phyloP scores from a whole-genome alignment of 37 sponge, comb jelly and placozoan genomes.

The Aphrocallistes beatrix region DNA sequence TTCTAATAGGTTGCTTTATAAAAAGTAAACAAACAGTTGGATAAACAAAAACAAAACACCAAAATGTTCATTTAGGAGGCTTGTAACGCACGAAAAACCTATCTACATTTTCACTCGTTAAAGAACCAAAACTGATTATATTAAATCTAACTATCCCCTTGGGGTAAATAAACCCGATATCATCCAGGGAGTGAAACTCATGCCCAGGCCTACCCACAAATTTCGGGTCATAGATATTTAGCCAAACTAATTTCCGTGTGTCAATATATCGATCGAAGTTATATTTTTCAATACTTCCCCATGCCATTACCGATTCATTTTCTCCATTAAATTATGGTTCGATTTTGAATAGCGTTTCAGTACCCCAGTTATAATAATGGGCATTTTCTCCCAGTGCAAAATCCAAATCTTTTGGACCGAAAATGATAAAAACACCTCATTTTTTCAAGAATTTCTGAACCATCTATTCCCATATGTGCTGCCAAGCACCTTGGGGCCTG shows the following conservation, averaged over 20 bases:
- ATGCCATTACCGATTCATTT: neutral
- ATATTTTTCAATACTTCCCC: neutral
- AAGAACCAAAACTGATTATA: neutral
- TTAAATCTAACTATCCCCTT: neutral
- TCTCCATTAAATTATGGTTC: neutral
- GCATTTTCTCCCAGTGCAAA: neutral
- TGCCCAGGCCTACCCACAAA: neutral
- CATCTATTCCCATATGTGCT: neutral
- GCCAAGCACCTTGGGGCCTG: no score
- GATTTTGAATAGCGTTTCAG: neutral
- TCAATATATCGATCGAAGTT: neutral
- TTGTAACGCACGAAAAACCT: no score
- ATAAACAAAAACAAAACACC: no score
- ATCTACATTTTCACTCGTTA: no score
- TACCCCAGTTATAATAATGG: neutral
- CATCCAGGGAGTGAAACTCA: neutral
- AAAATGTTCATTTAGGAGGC: no score
- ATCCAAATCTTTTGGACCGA: neutral
- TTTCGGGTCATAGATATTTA: neutral
- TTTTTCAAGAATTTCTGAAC: neutral
- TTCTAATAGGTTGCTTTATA: no score
- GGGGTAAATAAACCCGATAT: neutral
- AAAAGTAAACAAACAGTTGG: no score
- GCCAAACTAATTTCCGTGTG: neutral
- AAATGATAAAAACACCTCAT: neutral